Base-by-base conservation (phyloP, 2,797 vertebrate species). In the Enteromius mattozi region DNA sequence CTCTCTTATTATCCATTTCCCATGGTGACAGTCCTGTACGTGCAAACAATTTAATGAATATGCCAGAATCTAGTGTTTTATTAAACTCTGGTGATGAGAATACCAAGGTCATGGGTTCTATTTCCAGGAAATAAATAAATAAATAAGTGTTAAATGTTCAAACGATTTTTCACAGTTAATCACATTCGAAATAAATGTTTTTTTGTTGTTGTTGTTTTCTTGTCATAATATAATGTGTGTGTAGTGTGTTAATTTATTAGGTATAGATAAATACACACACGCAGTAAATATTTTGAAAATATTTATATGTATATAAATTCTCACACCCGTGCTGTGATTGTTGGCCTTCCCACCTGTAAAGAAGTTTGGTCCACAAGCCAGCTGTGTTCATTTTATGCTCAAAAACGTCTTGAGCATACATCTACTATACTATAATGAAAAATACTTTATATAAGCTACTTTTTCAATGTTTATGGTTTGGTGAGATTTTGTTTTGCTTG, bases 361-460 rank as follows among this genome's bases (percentile, higher is more conserved):
- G 51, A 40, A 33, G 35, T 81, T 86, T 37, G 56, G 68, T 66
- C 45, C 40, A 37, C 69, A 80, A 66, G 45, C 77, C 78, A 86
- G 84, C 87, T 86, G 75, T 88, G 81, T 85, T 80, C 33, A 75
- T 59, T 86, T 81, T 69, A 83, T 71, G 80, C 76, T 80, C 80
- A n/a, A 80, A 78, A 61, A 7, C 81, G n/a, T 68, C 45, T 68
- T 65, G 79, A 75, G n/a, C n/a, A n/a, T n/a, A n/a, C n/a, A 68
- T 37, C 3, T 68, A 35, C 21, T 59, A 68, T 37, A n/a, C 21
- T 42, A 45, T 24, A 14, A n/a, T 69, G 0, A 68, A 21, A n/a
- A 56, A 56, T 56, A 56, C 8, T 56, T 54, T 21, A 54, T n/a
- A 56, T n/a, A n/a, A 9, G 51, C 51, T 54, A 21, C 51, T 54